A percentile compares a stretch with the other conserved stretches of the same genome.
These are phyloP conservation scores for Porites divaricata DNA, from an alignment of 92 coral and sea anemone genomes.

Conservation along the genomic window DNA sequence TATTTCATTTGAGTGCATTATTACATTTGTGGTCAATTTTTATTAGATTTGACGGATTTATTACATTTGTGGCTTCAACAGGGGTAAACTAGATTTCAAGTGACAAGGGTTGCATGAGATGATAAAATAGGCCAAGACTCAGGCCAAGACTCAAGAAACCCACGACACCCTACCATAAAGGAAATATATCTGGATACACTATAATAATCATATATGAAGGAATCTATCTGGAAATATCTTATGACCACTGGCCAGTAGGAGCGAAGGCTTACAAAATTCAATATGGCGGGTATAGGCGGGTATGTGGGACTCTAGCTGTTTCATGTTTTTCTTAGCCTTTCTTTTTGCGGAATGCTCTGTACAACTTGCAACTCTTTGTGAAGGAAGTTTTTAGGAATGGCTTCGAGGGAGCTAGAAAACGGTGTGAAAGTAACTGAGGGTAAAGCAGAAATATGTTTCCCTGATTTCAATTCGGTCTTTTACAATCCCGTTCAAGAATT, in stretches of 20 bases:
- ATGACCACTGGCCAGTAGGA: background rate
- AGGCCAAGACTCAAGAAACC: too few species aligned
- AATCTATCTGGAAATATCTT: too few species aligned
- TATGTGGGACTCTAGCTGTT: too few species aligned
- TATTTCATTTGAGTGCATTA: too few species aligned
- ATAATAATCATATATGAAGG: background rate
- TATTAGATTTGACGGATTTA: too few species aligned
- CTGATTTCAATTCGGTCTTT: slow-evolving; percentile 84
- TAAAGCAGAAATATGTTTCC: slow-evolving; percentile 91
- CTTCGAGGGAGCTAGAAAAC: slow-evolving; percentile 18
- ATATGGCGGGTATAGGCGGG: background rate
- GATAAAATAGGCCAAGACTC: too few species aligned
- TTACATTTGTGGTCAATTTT: too few species aligned
- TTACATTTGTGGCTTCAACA: too few species aligned
- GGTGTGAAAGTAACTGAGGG: slow-evolving; percentile 79
- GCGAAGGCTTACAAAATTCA: background rate
- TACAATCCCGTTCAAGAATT: slow-evolving; percentile 99
- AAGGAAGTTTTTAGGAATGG: slow-evolving; percentile 2
- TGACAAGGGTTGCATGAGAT: too few species aligned
- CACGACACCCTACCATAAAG: too few species aligned
- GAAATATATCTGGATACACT: too few species aligned
- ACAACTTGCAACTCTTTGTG: background rate
- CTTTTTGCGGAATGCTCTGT: background rate
- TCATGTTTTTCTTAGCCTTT: background rate
- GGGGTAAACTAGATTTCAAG: too few species aligned